Percentiles rank a stretch among this genome's conserved stretches.
phyloP scores from a whole-genome alignment of 2,113 vertebrate species.

The Columba livia region DNA sequence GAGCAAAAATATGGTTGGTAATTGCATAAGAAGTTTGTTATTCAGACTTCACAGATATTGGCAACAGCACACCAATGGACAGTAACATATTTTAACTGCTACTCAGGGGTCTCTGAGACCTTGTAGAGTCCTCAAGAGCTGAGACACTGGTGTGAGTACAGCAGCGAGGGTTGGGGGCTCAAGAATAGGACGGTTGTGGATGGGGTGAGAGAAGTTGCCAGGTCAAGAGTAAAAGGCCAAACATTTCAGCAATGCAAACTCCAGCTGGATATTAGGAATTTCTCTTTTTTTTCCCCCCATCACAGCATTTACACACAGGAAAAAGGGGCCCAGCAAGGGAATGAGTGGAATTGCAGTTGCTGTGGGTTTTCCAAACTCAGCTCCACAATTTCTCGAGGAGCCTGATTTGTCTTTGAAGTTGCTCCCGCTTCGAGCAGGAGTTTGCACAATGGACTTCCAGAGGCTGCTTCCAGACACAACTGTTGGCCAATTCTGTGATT shows the following conservation, averaged over 20 bases:
- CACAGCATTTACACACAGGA: neutral
- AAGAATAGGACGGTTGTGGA: neutral
- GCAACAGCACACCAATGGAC: neutral
- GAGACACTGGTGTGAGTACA: neutral
- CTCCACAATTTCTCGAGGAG: neutral
- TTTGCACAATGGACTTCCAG: neutral
- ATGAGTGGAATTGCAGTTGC: neutral
- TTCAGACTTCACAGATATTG: neutral
- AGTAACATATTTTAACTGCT: neutral
- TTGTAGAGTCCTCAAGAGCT: neutral
- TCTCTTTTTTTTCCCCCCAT: neutral
- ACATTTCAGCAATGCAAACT: neutral
- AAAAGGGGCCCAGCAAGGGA: neutral
- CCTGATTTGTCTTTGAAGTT: neutral
- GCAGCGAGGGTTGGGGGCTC: neutral
- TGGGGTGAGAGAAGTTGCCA: neutral
- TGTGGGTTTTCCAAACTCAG: neutral
- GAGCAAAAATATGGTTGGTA: neutral
- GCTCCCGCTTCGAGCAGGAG: neutral
- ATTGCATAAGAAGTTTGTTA: neutral
- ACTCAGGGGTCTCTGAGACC: neutral
- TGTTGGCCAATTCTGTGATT: neutral
- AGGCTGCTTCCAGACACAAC: accelerated
- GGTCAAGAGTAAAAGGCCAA: neutral
- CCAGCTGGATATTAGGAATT: neutral